Evolutionary conservation across 2,113 vertebrate species (phyloP), one percentile per base, ranked within the genome.

Genomic region (Plectropomus leopardus): DNA sequence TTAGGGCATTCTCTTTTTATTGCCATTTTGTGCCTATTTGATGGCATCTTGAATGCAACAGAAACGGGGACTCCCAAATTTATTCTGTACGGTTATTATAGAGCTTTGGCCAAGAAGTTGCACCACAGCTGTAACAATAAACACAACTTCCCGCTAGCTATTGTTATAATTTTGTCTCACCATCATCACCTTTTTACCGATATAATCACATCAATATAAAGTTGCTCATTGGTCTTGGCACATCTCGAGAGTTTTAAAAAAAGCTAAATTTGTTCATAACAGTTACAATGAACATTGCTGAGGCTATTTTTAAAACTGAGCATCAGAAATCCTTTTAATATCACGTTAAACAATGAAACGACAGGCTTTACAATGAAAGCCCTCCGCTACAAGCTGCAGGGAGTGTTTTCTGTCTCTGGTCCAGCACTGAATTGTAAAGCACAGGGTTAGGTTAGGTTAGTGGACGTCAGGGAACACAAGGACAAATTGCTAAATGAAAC

Each of bases 401-500:
- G 70, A 81, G 63, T 55, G 76, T 67, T 72, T 73, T 63, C 36
- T 82, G 72, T 82, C 75, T 34, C 17, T 23, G 59, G n/a, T 85
- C 75, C 84, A 82, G 71, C 70, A 2, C 13, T 79, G 82, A 68
- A 85, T 53, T 84, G 82, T 88, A 87, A 78, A 85, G 83, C 87
- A 83, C 67, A 73, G 83, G 86, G 82, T 91, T 88, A 83, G 90
- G 85, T 88, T 82, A 73, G 88, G 85, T 88, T 87, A 86, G 87
- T 76, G 86, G 68, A 89, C 76, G 82, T 90, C 84, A 89, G 82
- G 81, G 89, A 91, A 91, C 83, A 87, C 73, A 76, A 80, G 81
- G 78, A 94, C 92, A 92, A 92, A 94, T 93, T 92, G 73, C 82
- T 92, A 86, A 94, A 93, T 93, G 73, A 92, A 93, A 87, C 59